A percentile compares a stretch with the other conserved stretches of the same genome.
Evolutionary conservation across 1,140 invertebrate species (phyloP).

Genomic region (Lucilia cuprina): DNA sequence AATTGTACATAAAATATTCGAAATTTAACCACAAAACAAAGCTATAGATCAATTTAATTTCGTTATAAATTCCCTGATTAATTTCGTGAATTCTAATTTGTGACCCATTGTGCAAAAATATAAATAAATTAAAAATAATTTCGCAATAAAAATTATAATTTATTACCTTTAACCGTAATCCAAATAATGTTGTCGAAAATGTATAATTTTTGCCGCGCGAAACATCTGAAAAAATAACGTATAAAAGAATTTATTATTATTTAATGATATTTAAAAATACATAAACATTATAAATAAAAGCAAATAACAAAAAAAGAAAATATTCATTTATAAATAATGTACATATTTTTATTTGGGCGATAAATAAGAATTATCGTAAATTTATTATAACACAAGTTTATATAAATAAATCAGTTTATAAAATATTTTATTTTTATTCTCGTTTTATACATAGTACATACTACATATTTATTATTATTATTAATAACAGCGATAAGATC

Average conservation of each 20-base stretch:
- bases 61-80: too few relatives aligned
- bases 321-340: not conserved
- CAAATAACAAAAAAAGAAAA: not conserved
- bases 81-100: too few relatives aligned
- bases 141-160: not conserved
- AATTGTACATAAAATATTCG: too few relatives aligned
- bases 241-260: not conserved
- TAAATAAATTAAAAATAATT: not conserved
- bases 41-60: too few relatives aligned
- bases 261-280: not conserved
- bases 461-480: too few relatives aligned
- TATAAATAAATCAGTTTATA: not conserved
- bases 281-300: not conserved
- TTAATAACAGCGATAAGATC: not conserved
- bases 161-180: constrained; percentile 24
- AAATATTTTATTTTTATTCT: not conserved
- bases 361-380: not conserved
- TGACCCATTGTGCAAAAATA: not conserved
- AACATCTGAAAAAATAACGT: not conserved
- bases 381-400: not conserved
- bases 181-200: not conserved
- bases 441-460: too few relatives aligned
- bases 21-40: too few relatives aligned
- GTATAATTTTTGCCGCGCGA: not conserved
- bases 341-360: not conserved